A percentile compares a stretch with the other conserved stretches of the same genome.
Conservation (phyloP, 2,113 vertebrate genomes). For the Paratilapia polleni region DNA sequence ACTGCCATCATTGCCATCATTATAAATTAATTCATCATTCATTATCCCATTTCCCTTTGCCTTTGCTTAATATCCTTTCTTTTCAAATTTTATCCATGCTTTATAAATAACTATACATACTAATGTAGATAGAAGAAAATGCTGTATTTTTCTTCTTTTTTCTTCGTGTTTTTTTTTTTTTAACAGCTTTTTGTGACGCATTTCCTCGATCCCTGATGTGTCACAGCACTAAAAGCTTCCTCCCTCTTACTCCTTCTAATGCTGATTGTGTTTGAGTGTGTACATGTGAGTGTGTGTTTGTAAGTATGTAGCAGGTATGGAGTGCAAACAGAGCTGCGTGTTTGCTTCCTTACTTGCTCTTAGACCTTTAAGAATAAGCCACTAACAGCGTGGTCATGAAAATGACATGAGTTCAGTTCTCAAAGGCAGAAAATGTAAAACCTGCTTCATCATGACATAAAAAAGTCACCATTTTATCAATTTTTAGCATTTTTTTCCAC, state of each 20-base stretch:
- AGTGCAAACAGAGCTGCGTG: background rate
- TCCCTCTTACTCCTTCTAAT: background rate
- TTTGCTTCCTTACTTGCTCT: background rate
- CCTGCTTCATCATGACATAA: too few species aligned
- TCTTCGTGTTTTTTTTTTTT: background rate
- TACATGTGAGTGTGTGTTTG: background rate
- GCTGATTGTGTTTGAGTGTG: background rate
- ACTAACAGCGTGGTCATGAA: background rate
- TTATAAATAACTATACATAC: background rate
- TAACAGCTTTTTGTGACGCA: conserved; percentile 17
- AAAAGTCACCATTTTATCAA: background rate
- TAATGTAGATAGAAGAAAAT: background rate
- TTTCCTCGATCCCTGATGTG: conserved; percentile 22
- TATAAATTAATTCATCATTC: too few species aligned
- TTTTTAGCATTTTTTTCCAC: background rate
- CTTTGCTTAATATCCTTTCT: background rate
- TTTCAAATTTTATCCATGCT: background rate
- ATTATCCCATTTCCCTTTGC: too few species aligned
- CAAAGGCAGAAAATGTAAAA: too few species aligned
- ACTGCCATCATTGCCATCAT: too few species aligned
- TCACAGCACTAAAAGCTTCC: conserved; percentile 24
- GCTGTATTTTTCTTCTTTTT: background rate
- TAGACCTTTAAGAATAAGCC: background rate
- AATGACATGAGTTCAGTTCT: too few species aligned
- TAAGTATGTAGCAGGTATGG: background rate